A percentile compares a stretch with the other conserved stretches of the same genome.
Conservation (phyloP, 2,888 invertebrate species). For the Sturmia bella region DNA sequence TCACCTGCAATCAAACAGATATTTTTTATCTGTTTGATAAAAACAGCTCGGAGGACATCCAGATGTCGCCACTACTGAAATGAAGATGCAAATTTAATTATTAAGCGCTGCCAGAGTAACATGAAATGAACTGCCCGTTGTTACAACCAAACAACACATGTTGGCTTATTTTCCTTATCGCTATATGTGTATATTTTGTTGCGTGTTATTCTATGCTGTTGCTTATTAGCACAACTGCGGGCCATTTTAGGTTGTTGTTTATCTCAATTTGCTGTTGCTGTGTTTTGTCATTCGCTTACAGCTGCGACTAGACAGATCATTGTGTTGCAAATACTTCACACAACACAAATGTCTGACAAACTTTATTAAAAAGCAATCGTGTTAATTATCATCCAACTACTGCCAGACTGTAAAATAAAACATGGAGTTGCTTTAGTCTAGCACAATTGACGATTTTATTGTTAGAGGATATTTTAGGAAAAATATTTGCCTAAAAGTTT, state of each 20-base stretch:
- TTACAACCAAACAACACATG: background rate
- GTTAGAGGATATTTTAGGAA: no score
- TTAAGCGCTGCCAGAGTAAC: background rate
- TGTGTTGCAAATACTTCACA: background rate
- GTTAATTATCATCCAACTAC: slow-evolving; percentile 48
- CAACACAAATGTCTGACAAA: slow-evolving; percentile 4
- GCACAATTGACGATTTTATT: no score
- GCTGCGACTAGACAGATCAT: slow-evolving; percentile 28
- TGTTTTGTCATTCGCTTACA: background rate
- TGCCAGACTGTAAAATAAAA: background rate
- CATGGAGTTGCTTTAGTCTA: no score
- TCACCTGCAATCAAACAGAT: no score
- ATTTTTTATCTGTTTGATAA: no score
- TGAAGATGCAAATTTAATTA: no score
- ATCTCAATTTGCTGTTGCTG: background rate
- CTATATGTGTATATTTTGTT: background rate
- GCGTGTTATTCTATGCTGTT: background rate
- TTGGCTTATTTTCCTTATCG: background rate
- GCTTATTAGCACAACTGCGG: slow-evolving; percentile 8
- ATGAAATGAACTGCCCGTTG: background rate
- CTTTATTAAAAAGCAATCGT: slow-evolving; percentile 60
- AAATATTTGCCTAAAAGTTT: no score
- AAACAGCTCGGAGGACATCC: no score
- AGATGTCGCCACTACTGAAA: no score
- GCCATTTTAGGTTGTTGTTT: background rate